Conservation (phyloP, 2,888 invertebrate species). For the Coelogynopora nodosa region DNA sequence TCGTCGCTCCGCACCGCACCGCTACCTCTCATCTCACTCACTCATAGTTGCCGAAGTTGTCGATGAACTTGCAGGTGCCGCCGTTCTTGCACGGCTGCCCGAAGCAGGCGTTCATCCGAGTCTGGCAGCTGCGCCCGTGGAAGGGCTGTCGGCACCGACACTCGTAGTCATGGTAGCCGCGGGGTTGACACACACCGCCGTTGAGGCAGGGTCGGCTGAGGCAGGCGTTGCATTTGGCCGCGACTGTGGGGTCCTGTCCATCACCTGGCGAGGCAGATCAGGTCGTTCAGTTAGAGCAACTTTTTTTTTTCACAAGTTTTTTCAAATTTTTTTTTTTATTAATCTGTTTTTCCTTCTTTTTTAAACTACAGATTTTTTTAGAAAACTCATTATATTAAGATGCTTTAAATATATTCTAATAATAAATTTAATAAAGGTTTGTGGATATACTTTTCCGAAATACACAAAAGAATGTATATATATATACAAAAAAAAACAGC, state of each 20-base stretch:
- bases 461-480: too few species aligned
- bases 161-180: conserved; percentile 66
- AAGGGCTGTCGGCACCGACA: conserved; percentile 89
- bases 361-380: too few species aligned
- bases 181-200: conserved; percentile 71
- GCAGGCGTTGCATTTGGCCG: conserved; percentile 88
- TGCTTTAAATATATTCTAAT: too few species aligned
- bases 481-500: too few species aligned
- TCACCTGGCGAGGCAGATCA: background rate
- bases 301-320: too few species aligned
- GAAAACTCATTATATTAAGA: too few species aligned
- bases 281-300: conserved; percentile 39
- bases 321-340: too few species aligned
- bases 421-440: too few species aligned
- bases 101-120: conserved; percentile 95
- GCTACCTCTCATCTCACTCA: too few species aligned
- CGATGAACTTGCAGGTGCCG: conserved; percentile 76
- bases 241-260: background rate
- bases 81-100: conserved; percentile 91
- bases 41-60: conserved; percentile 44
- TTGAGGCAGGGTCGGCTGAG: conserved; percentile 86
- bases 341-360: too few species aligned
- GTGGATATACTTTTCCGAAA: too few species aligned
- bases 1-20: too few species aligned
- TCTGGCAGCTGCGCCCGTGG: conserved; percentile 88